A percentile compares a stretch with the other conserved stretches of the same genome.
phyloP scores from a whole-genome alignment of 2,113 vertebrate species.

The Axis porcinus region DNA sequence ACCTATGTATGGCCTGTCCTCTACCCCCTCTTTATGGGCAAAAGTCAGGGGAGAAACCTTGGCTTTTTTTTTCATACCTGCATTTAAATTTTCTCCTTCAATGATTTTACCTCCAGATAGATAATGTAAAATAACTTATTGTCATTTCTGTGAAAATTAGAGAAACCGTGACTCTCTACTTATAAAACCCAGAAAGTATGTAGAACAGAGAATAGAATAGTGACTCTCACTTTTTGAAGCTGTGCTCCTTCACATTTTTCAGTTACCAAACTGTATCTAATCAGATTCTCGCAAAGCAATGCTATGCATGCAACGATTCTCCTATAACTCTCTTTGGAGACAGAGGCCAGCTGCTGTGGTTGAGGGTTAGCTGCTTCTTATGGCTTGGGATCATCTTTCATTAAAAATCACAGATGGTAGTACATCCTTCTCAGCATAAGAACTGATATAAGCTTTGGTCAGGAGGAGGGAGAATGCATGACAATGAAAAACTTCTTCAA shows the following conservation, averaged over 20 bases:
- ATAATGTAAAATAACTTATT: constrained; percentile 32
- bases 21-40: background rate
- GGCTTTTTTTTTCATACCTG: background rate
- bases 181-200: background rate
- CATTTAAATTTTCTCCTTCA: constrained; percentile 20
- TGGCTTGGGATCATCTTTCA: constrained; percentile 80
- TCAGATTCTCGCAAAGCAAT: constrained; percentile 75
- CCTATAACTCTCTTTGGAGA: constrained; percentile 83
- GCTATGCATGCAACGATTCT: constrained; percentile 71
- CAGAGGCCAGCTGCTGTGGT: constrained; percentile 82
- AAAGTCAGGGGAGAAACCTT: background rate
- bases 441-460: constrained; percentile 71
- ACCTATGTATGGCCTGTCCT: background rate
- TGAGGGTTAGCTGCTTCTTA: constrained; percentile 81
- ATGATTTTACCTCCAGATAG: constrained; percentile 3
- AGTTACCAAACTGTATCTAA: constrained; percentile 74
- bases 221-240: constrained; percentile 58
- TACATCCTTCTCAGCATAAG: constrained; percentile 69
- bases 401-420: constrained; percentile 82
- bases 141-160: constrained; percentile 50
- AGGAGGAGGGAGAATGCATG: constrained; percentile 74
- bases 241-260: constrained; percentile 69
- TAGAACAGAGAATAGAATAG: constrained; percentile 10
- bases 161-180: constrained; percentile 10
- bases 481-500: constrained; percentile 73